Conservation (phyloP, 2,797 vertebrate genomes). For the Periparus ater region DNA sequence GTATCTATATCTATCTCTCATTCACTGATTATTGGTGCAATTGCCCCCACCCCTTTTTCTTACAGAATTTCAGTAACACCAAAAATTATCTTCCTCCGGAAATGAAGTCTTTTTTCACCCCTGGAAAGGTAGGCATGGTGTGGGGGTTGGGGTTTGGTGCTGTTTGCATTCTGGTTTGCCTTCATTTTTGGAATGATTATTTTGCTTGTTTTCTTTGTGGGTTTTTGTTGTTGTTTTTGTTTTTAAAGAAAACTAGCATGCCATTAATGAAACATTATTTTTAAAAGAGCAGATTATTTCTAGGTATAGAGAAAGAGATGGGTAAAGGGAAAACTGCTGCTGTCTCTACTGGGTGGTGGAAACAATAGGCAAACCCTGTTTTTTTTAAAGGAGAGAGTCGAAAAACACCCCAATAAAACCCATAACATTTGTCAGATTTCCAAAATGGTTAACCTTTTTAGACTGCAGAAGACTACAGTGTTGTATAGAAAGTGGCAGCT, state of each 20-base stretch:
- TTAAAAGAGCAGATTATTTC: background rate
- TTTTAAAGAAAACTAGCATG: background rate
- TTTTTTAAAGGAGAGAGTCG: background rate
- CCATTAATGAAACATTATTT: background rate
- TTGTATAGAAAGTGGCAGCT: background rate
- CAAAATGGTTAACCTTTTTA: background rate
- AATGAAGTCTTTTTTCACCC: conserved; percentile 97
- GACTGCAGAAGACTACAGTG: background rate
- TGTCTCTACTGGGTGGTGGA: background rate
- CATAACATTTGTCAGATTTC: background rate
- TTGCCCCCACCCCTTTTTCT: background rate
- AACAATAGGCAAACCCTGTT: background rate
- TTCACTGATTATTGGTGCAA: background rate
- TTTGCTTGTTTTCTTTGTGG: background rate
- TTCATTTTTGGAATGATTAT: background rate
- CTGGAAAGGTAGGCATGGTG: conserved; percentile 86
- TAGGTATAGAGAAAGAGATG: background rate
- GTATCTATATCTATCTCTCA: accelerated
- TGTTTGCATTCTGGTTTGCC: background rate
- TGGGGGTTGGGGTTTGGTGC: background rate
- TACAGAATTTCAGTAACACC: conserved; percentile 97
- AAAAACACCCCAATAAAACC: background rate
- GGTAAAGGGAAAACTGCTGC: background rate
- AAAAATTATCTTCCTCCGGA: conserved; percentile 98
- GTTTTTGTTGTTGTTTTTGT: background rate